Evolutionary conservation across 2,113 vertebrate species (phyloP).

Genomic region (Chiloscyllium plagiosum): DNA sequence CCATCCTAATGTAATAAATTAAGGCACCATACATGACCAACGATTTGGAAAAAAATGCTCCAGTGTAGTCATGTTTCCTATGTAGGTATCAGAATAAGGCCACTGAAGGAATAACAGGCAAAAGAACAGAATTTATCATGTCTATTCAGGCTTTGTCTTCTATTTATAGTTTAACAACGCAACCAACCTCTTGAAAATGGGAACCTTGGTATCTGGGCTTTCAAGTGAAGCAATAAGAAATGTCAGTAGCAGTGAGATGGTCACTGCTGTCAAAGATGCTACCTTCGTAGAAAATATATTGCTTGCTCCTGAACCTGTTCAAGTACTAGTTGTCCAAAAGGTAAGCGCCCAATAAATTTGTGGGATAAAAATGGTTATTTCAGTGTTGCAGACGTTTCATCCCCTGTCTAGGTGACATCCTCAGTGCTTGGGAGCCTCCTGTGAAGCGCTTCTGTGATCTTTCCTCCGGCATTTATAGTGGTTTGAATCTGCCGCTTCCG

Average conservation of each 20-base stretch:
- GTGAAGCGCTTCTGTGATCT: no score
- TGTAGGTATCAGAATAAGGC: neutral
- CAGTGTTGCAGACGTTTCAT: no score
- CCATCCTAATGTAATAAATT: neutral
- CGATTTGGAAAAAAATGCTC: neutral
- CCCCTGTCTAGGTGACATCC: no score
- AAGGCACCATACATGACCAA: no score
- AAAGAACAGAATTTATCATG: no score
- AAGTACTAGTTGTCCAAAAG: neutral
- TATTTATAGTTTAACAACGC: constrained; percentile 23
- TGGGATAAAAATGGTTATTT: neutral
- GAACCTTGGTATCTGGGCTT: constrained; percentile 7
- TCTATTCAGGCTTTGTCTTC: neutral
- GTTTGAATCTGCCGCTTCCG: no score
- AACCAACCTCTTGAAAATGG: neutral
- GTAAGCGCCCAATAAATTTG: neutral
- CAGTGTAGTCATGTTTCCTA: neutral
- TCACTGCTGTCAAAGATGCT: no score
- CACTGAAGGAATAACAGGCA: neutral
- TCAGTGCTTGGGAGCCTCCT: no score
- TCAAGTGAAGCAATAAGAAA: neutral
- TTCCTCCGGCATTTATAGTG: no score
- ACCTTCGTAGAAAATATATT: neutral
- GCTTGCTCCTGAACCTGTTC: neutral
- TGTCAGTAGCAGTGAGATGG: neutral